Evolutionary conservation across 2,113 vertebrate genomes (phyloP), one percentile per base, ranked within the genome.

Genomic region (Stomatorhinus ivindoensis): DNA sequence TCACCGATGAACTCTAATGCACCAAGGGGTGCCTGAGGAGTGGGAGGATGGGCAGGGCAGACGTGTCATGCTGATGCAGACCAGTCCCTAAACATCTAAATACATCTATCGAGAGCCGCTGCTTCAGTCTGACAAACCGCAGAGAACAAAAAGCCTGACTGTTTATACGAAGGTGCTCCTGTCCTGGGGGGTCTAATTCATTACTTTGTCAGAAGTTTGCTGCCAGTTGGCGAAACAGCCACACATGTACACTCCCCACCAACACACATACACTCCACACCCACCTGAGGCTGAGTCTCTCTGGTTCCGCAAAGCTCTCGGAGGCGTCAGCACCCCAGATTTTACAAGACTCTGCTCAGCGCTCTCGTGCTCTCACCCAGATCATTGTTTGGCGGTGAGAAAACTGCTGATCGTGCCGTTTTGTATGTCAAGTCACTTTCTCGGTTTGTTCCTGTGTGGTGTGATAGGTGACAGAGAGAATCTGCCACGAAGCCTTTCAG

Each of bases 141-240:
- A 51, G 88, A 88, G 47, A 88, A 88, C 65, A 88, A 82, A 35
- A 58, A 76, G 61, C 87, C 61, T 65, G 53, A 27, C 50, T 84
- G 76, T 89, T 89, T 89, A 89, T 84, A 89, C 2, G 47, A 89
- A 85, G 76, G 51, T 84, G 35, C 58, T 61, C 53, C 48, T 88
- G 44, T 31, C 58, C 42, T 39, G 65, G 47, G 47, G 69, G 39
- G 46, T 80, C 46, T 3, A 53, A 88, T 82, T 88, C 88, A 88
- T 51, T 82, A 39, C 46, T 80, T 42, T 88, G 46, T 80, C 69
- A 80, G 48, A 88, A n/a, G 47, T 88, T 69, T 1, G 10, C 50
- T 85, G 76, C 88, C 88, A 89, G 11, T 24, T 89, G 69, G 88
- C 11, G 13, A 17, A 35, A 88, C 47, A 88, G 44, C 44, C 82